phyloP scores from a whole-genome alignment of 2,113 vertebrate species.

The rabbit (Oryctolagus cuniculus) region mOryCun1.1 NC_091432.1:23791001-23791500 shows the following conservation, averaged over 20 bases:
- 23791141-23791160: background rate
- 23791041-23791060: background rate
- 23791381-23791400: too few relatives aligned
- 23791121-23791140: background rate
- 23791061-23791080: fast-evolving
- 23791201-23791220: background rate
- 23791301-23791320: too few relatives aligned
- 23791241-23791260: background rate
- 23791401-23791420: too few relatives aligned
- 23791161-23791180: background rate
- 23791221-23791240: background rate
- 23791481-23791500: too few relatives aligned
- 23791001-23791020: background rate
- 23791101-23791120: background rate
- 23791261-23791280: background rate
- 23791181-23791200: background rate
- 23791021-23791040: background rate
- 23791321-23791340: too few relatives aligned
- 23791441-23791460: too few relatives aligned
- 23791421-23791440: too few relatives aligned
- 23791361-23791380: too few relatives aligned
- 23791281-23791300: background rate
- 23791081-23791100: fast-evolving
- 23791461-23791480: too few relatives aligned
- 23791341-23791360: too few relatives aligned